Percentiles rank a stretch among this genome's conserved stretches.
These are phyloP conservation scores for Hylaea fasciaria DNA, from an alignment of 2,888 invertebrate genomes.

Conservation along the genomic window DNA sequence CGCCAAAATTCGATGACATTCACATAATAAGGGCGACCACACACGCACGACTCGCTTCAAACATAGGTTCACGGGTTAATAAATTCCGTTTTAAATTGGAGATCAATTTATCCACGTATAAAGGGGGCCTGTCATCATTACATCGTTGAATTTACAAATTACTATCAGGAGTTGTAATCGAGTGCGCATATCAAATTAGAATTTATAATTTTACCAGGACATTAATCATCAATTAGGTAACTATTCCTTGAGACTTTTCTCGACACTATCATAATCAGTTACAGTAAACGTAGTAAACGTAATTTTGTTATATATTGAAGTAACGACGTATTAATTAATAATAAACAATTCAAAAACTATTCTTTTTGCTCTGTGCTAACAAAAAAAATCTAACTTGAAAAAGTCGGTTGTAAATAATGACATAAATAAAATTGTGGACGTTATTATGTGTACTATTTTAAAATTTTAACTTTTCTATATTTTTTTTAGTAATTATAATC, in stretches of 20 bases:
- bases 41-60: constrained; percentile 41
- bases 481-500: neutral
- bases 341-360: neutral
- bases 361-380: too few species aligned
- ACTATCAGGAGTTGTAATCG: constrained; percentile 17
- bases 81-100: constrained; percentile 54
- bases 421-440: too few species aligned
- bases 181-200: constrained; percentile 32
- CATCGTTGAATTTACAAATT: constrained; percentile 47
- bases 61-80: constrained; percentile 43
- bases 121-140: constrained; percentile 60
- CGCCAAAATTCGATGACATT: constrained; percentile 52
- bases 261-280: constrained; percentile 41
- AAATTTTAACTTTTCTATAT: too few species aligned
- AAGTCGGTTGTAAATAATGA: too few species aligned
- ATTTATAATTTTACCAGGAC: constrained; percentile 42
- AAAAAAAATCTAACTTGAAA: too few species aligned
- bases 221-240: constrained; percentile 70
- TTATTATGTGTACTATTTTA: too few species aligned
- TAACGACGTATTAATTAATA: neutral
- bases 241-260: constrained; percentile 56
- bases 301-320: constrained; percentile 7
- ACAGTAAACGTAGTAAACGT: constrained; percentile 31
- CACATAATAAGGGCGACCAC: constrained; percentile 53
- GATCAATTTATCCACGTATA: constrained; percentile 56